Base-by-base conservation (phyloP, 1,140 invertebrate species). In the Holcopasites calliopsidis region DNA sequence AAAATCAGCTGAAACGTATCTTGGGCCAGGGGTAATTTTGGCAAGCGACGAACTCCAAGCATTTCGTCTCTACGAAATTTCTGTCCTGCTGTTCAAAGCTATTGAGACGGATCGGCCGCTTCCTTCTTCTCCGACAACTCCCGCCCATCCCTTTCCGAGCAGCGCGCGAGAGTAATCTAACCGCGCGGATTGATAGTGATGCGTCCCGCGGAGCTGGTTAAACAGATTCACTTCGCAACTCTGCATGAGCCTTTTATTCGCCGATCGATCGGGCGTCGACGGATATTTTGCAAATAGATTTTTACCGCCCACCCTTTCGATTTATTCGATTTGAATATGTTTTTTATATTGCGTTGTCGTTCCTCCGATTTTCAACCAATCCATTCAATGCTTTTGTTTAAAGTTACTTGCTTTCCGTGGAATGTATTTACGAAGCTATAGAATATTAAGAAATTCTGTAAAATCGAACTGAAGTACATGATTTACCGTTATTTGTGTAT, bases 171-270 rank as follows among this genome's bases (percentile, higher is more conserved):
- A n/a, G n/a, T 75, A 58, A 69, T 75, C 64, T 42, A 75, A 69
- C 72, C 31, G 23, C n/a, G n/a, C 52, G 64, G 42, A 75, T 50
- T 69, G 64, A 69, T 69, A 62, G 64, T n/a, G 50, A 58, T 49
- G 54, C 42, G 33, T 40, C 18, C 64, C 72, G 52, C 26, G 11
- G 33, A 23, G 49, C 6, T 38, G 23, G 64, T 60, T 75, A 60
- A 57, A 68, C 64, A 55, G 72, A 69, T 69, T 75, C 58, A 38
- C 47, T 69, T 69, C 54, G 3, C 33, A 42, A 68, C 58, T 33
- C 52, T 35, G 26, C 52, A 69, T 75, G 69, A 66, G 72, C 42
- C 64, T 69, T 69, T 58, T 49, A 69, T 58, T n/a, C 40, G 50
- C 23, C 28, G 40, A 18, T 38, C 69, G 57, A 54, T 33, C 31